Percentiles rank a stretch among this genome's conserved stretches.
These are phyloP conservation scores for Cercopithecus mona DNA, from an alignment of 2,113 vertebrate species.

Conservation along the genomic window DNA sequence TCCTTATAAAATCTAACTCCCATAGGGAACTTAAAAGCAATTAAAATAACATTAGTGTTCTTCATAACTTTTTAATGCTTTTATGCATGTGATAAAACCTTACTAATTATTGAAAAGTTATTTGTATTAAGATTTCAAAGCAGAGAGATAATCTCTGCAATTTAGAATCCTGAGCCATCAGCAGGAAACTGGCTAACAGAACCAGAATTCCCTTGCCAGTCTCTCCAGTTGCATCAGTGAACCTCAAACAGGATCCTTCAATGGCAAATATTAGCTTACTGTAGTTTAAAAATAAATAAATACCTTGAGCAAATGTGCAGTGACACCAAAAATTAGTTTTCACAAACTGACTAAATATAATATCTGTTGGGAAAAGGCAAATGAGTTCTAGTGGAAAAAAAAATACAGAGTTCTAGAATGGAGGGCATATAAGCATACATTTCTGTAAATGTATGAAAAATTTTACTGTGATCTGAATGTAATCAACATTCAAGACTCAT, in stretches of 20 bases:
- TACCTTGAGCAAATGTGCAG: constrained; percentile 57
- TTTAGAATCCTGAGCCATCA: constrained; percentile 68
- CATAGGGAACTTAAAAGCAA: constrained; percentile 67
- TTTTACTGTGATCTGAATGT: constrained; percentile 25
- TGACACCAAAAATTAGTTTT: constrained; percentile 67
- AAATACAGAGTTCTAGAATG: neutral
- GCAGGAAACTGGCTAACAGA: constrained; percentile 19
- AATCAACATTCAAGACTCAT: neutral
- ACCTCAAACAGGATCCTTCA: neutral
- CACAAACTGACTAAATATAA: constrained; percentile 56
- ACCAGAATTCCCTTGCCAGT: constrained; percentile 29
- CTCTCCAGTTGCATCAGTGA: constrained; percentile 39
- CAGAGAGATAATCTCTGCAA: constrained; percentile 56
- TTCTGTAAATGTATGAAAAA: constrained; percentile 35
- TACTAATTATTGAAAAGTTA: constrained; percentile 75
- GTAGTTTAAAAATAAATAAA: constrained; percentile 63
- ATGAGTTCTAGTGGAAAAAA: constrained; percentile 40
- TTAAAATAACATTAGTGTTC: constrained; percentile 78
- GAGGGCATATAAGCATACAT: neutral
- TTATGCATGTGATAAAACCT: constrained; percentile 68
- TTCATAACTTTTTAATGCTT: constrained; percentile 62
- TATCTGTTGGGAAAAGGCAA: constrained; percentile 58
- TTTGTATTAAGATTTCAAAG: constrained; percentile 58
- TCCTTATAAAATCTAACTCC: constrained; percentile 69
- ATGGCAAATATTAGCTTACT: constrained; percentile 57